Base-by-base conservation (phyloP, 2,888 invertebrate genomes). In the Hypolimnas misippus region DNA sequence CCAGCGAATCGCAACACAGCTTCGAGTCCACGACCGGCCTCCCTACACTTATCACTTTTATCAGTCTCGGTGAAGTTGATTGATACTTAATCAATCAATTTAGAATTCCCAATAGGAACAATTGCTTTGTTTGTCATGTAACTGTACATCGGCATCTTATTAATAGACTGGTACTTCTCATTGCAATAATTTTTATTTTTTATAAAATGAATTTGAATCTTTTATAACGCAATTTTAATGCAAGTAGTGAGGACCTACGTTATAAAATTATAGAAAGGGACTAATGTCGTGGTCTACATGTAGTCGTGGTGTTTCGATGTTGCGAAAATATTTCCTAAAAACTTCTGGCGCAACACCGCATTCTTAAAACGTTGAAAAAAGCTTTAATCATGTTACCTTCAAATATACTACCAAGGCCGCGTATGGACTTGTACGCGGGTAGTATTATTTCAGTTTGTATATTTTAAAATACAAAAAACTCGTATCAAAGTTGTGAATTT, bases 31-130 rank as follows among this genome's bases (percentile, higher is more conserved):
- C 4, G n/a, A 1, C 35, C 35, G 35, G 1, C 3, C n/a, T n/a
- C 1, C 4, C 12, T 12, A 19, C 10, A 19, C 6, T 19, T 21
- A 46, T 19, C 19, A 12, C 12, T 46, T 17, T 12, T 21, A 19
- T 17, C 42, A 17, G n/a, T 21, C 49, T 10, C 49, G 29, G 7
- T 29, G 8, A 29, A 49, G 49, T 29, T 25, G 49, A 49, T 49
- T 29, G 49, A 49, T 29, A 49, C n/a, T 49, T 14, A 16, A 49
- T 49, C 49, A 49, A 49, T 49, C 49, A 49, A 49, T 49, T 19
- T 6, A 49, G 49, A 49, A 29, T 25, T 14, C 14, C 49, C 49
- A 49, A 49, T 49, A n/a, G 29, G 10, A 49, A 19, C 49, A 49
- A 49, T 49, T 49, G 29, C 49, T 29, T 49, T 49, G 49, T 49